Conservation (phyloP, 53 echinoderm and acorn worm genomes). For the Astropecten irregularis region DNA sequence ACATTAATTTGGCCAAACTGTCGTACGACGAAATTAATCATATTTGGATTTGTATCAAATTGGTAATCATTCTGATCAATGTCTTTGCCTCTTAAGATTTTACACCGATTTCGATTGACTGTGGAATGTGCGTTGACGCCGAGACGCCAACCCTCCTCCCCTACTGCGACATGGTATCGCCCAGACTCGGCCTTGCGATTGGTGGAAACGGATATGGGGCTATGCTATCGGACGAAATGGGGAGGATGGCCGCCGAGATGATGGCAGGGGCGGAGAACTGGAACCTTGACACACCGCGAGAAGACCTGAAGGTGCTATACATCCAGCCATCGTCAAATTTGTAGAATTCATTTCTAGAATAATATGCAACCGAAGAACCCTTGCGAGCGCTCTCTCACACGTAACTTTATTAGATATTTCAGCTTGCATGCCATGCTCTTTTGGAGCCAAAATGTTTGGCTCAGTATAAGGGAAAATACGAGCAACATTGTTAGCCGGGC, state of each 20-base stretch:
- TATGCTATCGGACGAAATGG: slow-evolving; percentile 63
- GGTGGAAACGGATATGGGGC: slow-evolving; percentile 87
- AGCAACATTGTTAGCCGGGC: too few relatives aligned
- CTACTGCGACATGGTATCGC: slow-evolving; percentile 87
- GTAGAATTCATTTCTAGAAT: neutral
- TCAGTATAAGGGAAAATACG: too few relatives aligned
- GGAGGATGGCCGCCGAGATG: slow-evolving; percentile 85
- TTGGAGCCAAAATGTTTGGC: too few relatives aligned
- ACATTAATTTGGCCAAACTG: too few relatives aligned
- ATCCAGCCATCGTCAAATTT: neutral
- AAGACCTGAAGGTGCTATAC: slow-evolving; percentile 1
- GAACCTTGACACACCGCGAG: slow-evolving; percentile 14
- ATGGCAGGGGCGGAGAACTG: slow-evolving; percentile 30
- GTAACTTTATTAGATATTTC: too few relatives aligned
- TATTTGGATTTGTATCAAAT: too few relatives aligned
- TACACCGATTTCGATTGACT: slow-evolving; percentile 9
- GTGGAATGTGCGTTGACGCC: slow-evolving; percentile 8
- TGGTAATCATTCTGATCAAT: too few relatives aligned
- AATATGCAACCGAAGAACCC: too few relatives aligned
- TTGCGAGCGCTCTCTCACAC: too few relatives aligned
- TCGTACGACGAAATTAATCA: too few relatives aligned
- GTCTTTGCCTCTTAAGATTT: too few relatives aligned
- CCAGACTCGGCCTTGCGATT: slow-evolving; percentile 64
- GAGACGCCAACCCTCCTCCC: slow-evolving; percentile 60
- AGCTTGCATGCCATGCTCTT: too few relatives aligned